Conservation (phyloP, 2,797 vertebrate genomes). For the Acanthurus leucopareius region DNA sequence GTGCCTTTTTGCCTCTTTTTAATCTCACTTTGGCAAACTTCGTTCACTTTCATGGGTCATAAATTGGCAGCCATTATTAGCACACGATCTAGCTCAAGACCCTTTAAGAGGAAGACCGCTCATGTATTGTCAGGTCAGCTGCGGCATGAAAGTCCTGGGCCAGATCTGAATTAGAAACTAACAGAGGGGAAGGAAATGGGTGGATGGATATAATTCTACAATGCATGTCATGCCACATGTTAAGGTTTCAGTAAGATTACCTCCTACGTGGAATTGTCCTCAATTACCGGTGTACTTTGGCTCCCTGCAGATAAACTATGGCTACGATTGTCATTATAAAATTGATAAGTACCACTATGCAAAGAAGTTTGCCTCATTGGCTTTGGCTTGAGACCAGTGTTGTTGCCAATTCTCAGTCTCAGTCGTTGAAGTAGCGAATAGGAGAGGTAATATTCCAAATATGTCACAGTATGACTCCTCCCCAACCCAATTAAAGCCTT, state of each 20-base stretch:
- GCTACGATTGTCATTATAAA: constrained; percentile 62
- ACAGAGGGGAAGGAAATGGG: not conserved
- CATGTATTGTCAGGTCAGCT: too few relatives aligned
- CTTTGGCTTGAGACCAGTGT: constrained; percentile 19
- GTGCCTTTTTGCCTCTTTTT: not conserved
- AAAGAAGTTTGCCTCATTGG: constrained; percentile 16
- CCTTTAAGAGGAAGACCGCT: not conserved
- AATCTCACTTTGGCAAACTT: not conserved
- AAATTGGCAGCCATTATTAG: not conserved
- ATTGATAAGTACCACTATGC: constrained; percentile 53
- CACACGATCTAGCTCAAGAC: not conserved
- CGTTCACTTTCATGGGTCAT: not conserved
- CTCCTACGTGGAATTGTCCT: constrained; percentile 71
- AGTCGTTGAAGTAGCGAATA: constrained; percentile 29
- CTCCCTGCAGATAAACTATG: constrained; percentile 66
- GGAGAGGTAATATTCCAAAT: constrained; percentile 25
- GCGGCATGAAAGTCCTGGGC: not conserved
- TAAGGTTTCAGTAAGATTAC: constrained; percentile 5
- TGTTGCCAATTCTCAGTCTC: constrained; percentile 27
- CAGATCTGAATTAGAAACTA: not conserved
- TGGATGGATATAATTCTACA: not conserved
- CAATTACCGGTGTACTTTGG: constrained; percentile 70
- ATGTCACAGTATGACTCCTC: constrained; percentile 62
- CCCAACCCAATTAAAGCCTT: constrained; percentile 54
- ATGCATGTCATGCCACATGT: not conserved